Conservation (phyloP, 2,113 vertebrate genomes). For the Turdus rufiventris region DNA sequence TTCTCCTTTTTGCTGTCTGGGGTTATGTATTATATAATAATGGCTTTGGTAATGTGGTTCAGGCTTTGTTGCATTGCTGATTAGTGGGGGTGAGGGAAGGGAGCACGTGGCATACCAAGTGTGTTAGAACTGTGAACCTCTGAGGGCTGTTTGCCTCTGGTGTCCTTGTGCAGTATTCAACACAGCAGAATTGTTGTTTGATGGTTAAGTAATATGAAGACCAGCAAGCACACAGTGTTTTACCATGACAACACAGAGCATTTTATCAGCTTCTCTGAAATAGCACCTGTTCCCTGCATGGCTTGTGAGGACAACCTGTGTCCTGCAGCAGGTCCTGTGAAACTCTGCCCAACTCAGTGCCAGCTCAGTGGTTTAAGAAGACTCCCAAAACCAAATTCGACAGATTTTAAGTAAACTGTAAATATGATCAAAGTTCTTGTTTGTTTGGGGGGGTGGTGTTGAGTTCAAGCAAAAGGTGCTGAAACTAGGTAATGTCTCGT, state of each 20-base stretch:
- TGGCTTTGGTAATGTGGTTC: not conserved
- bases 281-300: not conserved
- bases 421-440: not conserved
- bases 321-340: not conserved
- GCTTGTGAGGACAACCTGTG: not conserved
- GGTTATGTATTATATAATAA: not conserved
- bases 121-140: not conserved
- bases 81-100: not conserved
- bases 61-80: not conserved
- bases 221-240: not conserved
- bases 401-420: not conserved
- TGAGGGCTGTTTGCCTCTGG: not conserved
- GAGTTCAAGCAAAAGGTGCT: not conserved
- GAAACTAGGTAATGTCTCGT: not conserved
- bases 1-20: not conserved
- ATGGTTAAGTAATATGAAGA: not conserved
- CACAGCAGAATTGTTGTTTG: not conserved
- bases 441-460: not conserved
- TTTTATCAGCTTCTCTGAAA: not conserved
- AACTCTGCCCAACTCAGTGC: not conserved
- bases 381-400: not conserved
- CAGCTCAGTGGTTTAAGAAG: not conserved
- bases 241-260: not conserved
- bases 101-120: not conserved
- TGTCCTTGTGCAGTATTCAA: not conserved